phyloP scores from a whole-genome alignment of 2,113 vertebrate genomes.

The Laticauda colubrina region DNA sequence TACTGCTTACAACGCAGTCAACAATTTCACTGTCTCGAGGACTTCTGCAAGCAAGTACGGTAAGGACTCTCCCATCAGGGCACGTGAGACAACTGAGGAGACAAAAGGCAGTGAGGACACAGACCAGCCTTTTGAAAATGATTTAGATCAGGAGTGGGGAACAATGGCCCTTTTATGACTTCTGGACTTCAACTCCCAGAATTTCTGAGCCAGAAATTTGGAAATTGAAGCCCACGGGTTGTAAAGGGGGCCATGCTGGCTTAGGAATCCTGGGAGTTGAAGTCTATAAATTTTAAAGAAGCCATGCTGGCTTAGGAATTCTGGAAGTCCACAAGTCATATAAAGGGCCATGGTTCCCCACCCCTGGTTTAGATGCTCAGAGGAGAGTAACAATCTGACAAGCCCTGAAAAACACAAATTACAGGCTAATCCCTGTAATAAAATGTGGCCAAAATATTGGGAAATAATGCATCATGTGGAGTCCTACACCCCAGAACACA shows the following conservation, averaged over 20 bases:
- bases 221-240: too few species aligned
- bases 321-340: too few species aligned
- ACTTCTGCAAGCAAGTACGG: constrained; percentile 98
- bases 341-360: too few species aligned
- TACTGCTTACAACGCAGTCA: constrained; percentile 94
- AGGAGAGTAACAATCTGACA: neutral
- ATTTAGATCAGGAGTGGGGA: too few species aligned
- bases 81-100: neutral
- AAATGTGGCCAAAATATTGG: neutral
- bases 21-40: constrained; percentile 95
- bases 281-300: too few species aligned
- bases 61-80: constrained; percentile 58
- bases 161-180: too few species aligned
- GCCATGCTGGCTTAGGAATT: too few species aligned
- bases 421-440: neutral
- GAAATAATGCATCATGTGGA: neutral
- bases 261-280: too few species aligned
- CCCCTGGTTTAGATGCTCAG: neutral
- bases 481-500: neutral
- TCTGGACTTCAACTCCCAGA: too few species aligned
- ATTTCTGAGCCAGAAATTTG: too few species aligned
- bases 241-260: too few species aligned
- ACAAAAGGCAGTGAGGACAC: neutral
- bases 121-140: neutral
- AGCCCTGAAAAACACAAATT: neutral